Evolutionary conservation across 2,888 invertebrate species (phyloP).

Genomic region (Synergus umbraculus): DNA sequence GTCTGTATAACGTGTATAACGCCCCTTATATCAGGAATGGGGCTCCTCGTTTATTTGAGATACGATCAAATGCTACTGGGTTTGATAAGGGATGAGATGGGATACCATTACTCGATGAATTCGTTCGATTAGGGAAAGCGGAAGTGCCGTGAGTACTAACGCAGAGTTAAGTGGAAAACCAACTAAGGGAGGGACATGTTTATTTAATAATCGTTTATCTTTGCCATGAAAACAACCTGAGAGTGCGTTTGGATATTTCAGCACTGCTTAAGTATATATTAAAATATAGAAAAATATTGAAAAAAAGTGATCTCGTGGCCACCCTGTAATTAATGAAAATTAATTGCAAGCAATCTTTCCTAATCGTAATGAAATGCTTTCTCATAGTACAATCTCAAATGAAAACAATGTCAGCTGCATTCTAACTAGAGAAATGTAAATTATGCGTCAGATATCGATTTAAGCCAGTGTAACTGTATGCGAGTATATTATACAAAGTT

Average conservation of each 20-base stretch:
- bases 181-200: neutral
- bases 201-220: neutral
- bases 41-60: conserved; percentile 4
- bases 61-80: neutral
- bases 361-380: neutral
- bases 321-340: no score
- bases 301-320: no score
- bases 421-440: conserved; percentile 15
- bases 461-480: neutral
- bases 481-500: neutral
- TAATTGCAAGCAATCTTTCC: neutral
- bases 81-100: neutral
- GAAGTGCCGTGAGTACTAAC: neutral
- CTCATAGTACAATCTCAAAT: neutral
- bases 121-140: neutral
- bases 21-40: neutral
- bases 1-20: neutral
- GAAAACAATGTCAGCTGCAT: neutral
- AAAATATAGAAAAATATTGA: neutral
- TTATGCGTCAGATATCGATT: conserved; percentile 22
- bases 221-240: neutral
- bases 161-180: neutral
- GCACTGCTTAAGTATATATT: neutral
- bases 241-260: neutral
- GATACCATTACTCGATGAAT: neutral